Percentiles rank a stretch among this genome's conserved stretches.
phyloP scores from a whole-genome alignment of 2,113 vertebrate species.

The Pteropus alecto region DNA sequence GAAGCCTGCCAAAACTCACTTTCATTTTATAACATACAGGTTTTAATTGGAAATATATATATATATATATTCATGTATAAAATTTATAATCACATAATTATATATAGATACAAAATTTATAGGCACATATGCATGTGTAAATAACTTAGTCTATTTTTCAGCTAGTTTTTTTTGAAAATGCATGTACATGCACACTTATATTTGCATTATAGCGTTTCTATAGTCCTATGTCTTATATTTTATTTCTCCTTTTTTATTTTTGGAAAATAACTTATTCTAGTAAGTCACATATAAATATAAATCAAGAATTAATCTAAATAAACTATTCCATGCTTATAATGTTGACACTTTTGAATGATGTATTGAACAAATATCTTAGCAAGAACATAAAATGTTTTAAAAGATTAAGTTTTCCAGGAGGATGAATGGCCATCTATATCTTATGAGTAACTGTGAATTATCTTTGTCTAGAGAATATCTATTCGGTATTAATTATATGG shows the following conservation, averaged over 20 bases:
- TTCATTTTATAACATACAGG: neutral
- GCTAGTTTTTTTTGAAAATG: neutral
- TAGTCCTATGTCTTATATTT: neutral
- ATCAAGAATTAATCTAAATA: neutral
- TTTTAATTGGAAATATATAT: neutral
- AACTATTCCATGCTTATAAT: neutral
- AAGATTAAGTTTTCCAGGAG: neutral
- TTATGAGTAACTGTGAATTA: neutral
- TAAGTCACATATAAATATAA: neutral
- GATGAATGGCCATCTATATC: neutral
- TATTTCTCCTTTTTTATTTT: neutral
- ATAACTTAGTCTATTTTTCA: neutral
- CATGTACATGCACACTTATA: accelerated
- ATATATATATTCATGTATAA: neutral
- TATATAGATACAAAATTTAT: neutral
- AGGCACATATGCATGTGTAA: neutral
- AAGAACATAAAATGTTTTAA: neutral
- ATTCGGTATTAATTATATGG: neutral
- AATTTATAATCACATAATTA: neutral
- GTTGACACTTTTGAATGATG: neutral
- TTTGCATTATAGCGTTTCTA: neutral
- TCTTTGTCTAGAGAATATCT: neutral
- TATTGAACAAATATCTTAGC: neutral
- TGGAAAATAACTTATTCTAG: neutral
- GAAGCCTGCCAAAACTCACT: neutral